These are phyloP conservation scores for Drosophila bipectinata DNA, from an alignment of 1,140 invertebrate genomes.

Conservation along the genomic window DNA sequence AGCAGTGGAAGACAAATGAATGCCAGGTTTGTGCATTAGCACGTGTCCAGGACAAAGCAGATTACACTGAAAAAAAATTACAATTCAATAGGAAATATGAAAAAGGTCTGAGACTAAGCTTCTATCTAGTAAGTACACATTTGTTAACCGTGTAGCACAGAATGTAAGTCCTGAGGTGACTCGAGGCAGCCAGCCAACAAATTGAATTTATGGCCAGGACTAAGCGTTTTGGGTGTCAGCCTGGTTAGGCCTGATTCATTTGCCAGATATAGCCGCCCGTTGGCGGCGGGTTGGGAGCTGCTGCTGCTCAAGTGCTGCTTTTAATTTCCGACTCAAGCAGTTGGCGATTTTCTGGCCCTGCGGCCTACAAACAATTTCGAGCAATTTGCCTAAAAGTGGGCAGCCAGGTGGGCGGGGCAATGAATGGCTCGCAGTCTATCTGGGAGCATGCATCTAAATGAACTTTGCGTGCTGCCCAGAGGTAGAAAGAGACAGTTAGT, in stretches of 20 bases:
- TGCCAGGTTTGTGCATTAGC: constrained; percentile 70
- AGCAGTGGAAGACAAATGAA: constrained; percentile 71
- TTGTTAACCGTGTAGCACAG: neutral
- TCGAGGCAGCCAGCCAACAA: constrained; percentile 63
- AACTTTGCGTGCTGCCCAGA: constrained; percentile 63
- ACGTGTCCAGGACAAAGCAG: constrained; percentile 41
- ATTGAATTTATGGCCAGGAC: constrained; percentile 77
- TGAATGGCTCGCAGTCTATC: constrained; percentile 55
- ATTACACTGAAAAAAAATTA: constrained; percentile 1
- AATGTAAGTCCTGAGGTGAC: constrained; percentile 32
- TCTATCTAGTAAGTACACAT: neutral
- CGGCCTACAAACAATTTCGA: constrained; percentile 46
- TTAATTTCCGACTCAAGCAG: constrained; percentile 75
- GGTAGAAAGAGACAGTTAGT: neutral
- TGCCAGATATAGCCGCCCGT: constrained; percentile 56
- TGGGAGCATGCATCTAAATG: constrained; percentile 77
- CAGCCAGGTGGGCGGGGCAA: constrained; percentile 41
- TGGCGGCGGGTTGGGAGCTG: neutral
- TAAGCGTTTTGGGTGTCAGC: constrained; percentile 50
- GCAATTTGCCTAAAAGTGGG: constrained; percentile 79
- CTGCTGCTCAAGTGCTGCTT: constrained; percentile 70
- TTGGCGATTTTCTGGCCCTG: constrained; percentile 54
- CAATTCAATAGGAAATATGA: too few relatives aligned
- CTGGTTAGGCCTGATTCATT: constrained; percentile 70
- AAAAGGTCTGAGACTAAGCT: neutral